Evolutionary conservation across 1,140 invertebrate genomes (phyloP).

Genomic region (Polypedilum vanderplanki): DNA sequence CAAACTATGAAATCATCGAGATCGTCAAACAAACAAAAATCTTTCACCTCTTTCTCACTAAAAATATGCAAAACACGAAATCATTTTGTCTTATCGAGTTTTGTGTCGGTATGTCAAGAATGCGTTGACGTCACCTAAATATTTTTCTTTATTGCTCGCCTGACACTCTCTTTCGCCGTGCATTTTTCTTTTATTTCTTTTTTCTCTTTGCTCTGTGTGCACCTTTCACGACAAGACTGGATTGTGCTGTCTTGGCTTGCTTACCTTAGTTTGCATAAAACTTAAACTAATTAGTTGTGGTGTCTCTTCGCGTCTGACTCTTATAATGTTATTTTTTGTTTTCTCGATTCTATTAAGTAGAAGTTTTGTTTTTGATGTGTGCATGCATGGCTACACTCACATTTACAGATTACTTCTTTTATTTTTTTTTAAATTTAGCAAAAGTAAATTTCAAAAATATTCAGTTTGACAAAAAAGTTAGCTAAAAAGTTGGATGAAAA

Average conservation of each 20-base stretch:
- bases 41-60: not conserved
- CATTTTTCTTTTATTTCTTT: not conserved
- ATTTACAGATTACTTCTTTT: too few relatives aligned
- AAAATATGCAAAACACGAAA: constrained; percentile 16
- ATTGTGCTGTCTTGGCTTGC: not conserved
- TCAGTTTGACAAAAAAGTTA: too few relatives aligned
- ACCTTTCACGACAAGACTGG: not conserved
- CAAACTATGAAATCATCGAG: too few relatives aligned
- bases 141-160: constrained; percentile 11
- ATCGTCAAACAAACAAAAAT: too few relatives aligned
- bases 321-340: too few relatives aligned
- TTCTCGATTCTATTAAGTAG: too few relatives aligned
- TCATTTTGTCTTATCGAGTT: not conserved
- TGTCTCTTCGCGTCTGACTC: not conserved
- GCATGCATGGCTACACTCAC: too few relatives aligned
- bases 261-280: not conserved
- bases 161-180: not conserved
- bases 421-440: too few relatives aligned
- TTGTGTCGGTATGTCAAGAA: not conserved
- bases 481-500: too few relatives aligned
- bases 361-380: too few relatives aligned
- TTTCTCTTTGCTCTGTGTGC: not conserved
- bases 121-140: constrained; percentile 16
- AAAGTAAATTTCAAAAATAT: too few relatives aligned
- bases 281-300: constrained; percentile 5